phyloP scores from a whole-genome alignment of 2,888 invertebrate genomes.

The Drosophila villosipedis region DNA sequence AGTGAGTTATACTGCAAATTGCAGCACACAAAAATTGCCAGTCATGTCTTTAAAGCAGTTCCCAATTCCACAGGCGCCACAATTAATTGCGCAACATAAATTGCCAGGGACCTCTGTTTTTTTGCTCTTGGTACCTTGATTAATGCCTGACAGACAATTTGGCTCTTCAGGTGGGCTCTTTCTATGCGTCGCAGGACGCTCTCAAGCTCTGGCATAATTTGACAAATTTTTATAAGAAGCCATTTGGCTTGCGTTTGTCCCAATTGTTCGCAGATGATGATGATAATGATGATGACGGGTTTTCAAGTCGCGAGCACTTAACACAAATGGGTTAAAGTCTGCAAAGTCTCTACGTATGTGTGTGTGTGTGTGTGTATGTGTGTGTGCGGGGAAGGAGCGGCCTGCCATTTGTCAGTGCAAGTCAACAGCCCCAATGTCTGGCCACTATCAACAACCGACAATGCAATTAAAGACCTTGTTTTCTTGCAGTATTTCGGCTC shows the following conservation, averaged over 20 bases:
- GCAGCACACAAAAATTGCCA: slow-evolving; percentile 26
- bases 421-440: slow-evolving; percentile 26
- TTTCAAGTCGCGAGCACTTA: slow-evolving; percentile 33
- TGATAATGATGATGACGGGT: slow-evolving; percentile 23
- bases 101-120: slow-evolving; percentile 20
- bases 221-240: slow-evolving; percentile 65
- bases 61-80: slow-evolving; percentile 38
- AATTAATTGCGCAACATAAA: slow-evolving; percentile 68
- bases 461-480: slow-evolving; percentile 62
- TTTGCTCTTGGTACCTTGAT: slow-evolving; percentile 55
- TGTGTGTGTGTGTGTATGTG: background rate
- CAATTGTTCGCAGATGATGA: slow-evolving; percentile 30
- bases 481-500: slow-evolving; percentile 42
- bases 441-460: slow-evolving; percentile 31
- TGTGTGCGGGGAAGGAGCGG: background rate
- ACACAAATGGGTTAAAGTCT: slow-evolving; percentile 63
- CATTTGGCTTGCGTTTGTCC: slow-evolving; percentile 31
- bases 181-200: slow-evolving; percentile 5
- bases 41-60: slow-evolving; percentile 45
- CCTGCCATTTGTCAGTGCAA: slow-evolving; percentile 39
- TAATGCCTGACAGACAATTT: slow-evolving; percentile 66
- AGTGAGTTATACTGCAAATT: slow-evolving; percentile 70
- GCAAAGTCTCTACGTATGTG: slow-evolving; percentile 1
- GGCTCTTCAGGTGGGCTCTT: slow-evolving; percentile 29
- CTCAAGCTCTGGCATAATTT: slow-evolving; percentile 49